Conservation (phyloP, 2,113 vertebrate species). For the Nipponia nippon region DNA sequence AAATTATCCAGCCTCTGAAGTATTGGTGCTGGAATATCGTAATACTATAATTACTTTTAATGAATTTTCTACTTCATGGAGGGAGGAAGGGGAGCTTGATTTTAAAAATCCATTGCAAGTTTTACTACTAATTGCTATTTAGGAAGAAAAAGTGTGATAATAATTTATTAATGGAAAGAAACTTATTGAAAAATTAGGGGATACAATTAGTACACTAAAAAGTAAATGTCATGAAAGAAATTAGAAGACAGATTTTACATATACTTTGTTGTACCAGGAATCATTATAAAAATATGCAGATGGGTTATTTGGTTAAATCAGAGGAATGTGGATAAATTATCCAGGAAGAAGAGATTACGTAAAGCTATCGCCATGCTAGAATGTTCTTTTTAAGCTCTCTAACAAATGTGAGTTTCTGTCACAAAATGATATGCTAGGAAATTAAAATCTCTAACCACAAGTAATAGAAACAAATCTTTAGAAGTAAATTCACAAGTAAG, state of each 20-base stretch:
- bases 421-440: background rate
- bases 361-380: background rate
- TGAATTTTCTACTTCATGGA: background rate
- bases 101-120: background rate
- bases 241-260: background rate
- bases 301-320: background rate
- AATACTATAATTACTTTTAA: background rate
- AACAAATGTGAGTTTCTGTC: background rate
- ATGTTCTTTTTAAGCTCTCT: background rate
- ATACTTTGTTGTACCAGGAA: background rate
- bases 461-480: background rate
- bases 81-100: background rate
- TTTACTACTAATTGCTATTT: background rate
- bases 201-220: background rate
- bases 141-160: background rate
- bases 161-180: background rate
- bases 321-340: background rate
- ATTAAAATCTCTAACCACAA: background rate
- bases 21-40: background rate
- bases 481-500: background rate
- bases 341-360: background rate
- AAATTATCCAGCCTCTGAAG: background rate
- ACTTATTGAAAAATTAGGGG: background rate
- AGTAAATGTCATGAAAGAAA: background rate
- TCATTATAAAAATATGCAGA: background rate